These are phyloP conservation scores for Galleria mellonella DNA, from an alignment of 1,140 invertebrate genomes.

Conservation along the genomic window DNA sequence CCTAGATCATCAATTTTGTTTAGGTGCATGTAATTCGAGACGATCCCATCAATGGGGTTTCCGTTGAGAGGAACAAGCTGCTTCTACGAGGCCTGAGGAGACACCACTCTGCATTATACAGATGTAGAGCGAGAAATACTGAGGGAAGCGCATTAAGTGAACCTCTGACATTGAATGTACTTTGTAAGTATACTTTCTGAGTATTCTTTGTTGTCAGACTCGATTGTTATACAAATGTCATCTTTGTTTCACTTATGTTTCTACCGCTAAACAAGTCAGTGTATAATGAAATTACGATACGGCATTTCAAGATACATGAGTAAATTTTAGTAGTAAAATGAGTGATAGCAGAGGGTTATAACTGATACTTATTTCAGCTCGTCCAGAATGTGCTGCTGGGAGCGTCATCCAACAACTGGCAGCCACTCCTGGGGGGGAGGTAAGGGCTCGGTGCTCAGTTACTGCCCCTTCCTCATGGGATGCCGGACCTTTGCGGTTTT, in stretches of 20 bases:
- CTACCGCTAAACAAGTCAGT: too few species aligned
- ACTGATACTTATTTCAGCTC: conserved; percentile 39
- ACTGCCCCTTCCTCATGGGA: conserved; percentile 82
- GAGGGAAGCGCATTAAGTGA: conserved; percentile 81
- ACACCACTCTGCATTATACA: conserved; percentile 77
- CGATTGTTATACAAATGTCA: too few species aligned
- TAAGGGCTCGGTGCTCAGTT: conserved; percentile 83
- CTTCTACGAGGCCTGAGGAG: conserved; percentile 64
- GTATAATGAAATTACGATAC: too few species aligned
- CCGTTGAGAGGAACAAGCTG: conserved; percentile 72
- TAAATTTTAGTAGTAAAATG: too few species aligned
- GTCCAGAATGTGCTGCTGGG: conserved; percentile 59
- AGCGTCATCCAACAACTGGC: conserved; percentile 57
- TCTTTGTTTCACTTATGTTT: too few species aligned
- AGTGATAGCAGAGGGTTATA: too few species aligned
- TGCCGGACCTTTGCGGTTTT: conserved; percentile 81
- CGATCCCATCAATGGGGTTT: conserved; percentile 73
- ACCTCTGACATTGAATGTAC: conserved; percentile 76
- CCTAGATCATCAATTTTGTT: too few species aligned
- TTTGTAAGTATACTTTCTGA: conserved; percentile 78
- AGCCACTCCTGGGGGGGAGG: conserved; percentile 71
- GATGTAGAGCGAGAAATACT: conserved; percentile 80
- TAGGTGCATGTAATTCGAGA: conserved; percentile 73
- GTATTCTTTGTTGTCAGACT: too few species aligned
- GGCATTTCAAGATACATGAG: too few species aligned